Conservation (phyloP, 2,113 vertebrate genomes). For the Nothocercus nigrocapillus region DNA sequence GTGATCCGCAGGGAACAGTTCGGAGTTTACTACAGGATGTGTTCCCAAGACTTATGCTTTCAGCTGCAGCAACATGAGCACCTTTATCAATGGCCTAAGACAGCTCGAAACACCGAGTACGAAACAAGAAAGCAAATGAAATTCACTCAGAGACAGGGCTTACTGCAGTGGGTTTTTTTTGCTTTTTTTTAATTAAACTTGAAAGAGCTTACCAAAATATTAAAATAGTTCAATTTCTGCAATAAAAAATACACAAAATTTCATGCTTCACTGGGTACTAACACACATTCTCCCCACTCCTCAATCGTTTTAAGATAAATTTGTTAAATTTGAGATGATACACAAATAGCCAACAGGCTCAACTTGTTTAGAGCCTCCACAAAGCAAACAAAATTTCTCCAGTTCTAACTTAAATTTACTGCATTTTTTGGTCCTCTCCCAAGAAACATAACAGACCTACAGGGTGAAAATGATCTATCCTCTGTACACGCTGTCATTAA, state of each 20-base stretch:
- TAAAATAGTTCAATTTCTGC: neutral
- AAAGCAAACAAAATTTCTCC: neutral
- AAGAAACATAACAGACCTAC: neutral
- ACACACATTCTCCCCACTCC: neutral
- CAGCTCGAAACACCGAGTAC: neutral
- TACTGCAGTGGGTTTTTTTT: neutral
- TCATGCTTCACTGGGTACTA: neutral
- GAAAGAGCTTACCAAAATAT: neutral
- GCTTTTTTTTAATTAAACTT: neutral
- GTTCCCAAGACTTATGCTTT: fast-evolving
- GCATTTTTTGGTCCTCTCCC: neutral
- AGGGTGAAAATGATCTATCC: neutral
- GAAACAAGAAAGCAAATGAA: neutral
- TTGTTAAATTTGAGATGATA: neutral
- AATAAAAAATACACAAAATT: neutral
- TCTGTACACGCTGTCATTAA: neutral
- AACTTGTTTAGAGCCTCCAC: neutral
- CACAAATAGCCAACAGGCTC: neutral
- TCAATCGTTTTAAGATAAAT: neutral
- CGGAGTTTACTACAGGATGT: neutral
- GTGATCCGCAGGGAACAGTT: neutral
- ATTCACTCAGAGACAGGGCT: neutral
- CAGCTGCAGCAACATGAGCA: neutral
- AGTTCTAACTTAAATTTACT: neutral
- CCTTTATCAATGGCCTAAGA: neutral